Percentiles rank a stretch among this genome's conserved stretches.
These are phyloP conservation scores for Muntiacus muntjak DNA, from an alignment of 2,113 vertebrate genomes.

Conservation along the genomic window DNA sequence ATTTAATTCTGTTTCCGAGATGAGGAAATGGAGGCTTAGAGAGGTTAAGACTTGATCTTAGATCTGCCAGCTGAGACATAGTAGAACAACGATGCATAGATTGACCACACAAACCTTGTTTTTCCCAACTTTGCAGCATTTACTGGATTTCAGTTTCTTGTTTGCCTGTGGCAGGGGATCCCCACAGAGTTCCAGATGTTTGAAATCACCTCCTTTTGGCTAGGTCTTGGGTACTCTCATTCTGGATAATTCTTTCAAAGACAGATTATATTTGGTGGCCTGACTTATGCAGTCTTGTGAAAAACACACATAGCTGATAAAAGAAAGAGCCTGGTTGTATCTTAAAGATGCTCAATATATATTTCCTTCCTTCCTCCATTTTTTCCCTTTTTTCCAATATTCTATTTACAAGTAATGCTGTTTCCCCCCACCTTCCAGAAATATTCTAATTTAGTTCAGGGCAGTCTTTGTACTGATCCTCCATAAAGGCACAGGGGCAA, in stretches of 20 bases:
- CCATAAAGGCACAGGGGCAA: background rate
- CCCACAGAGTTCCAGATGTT: background rate
- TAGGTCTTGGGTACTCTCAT: background rate
- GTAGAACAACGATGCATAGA: background rate
- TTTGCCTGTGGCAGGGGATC: background rate
- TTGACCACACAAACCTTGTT: background rate
- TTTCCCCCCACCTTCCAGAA: background rate
- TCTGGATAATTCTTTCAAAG: background rate
- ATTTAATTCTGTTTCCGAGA: background rate
- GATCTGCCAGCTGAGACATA: background rate
- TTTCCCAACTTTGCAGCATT: background rate
- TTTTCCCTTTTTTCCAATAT: background rate
- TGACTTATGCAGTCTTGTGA: background rate
- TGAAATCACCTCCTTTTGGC: background rate
- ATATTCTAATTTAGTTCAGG: background rate
- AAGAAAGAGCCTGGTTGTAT: background rate
- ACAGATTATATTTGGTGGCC: background rate
- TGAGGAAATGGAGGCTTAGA: background rate
- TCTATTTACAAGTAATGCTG: background rate
- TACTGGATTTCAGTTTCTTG: background rate
- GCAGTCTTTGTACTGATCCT: background rate
- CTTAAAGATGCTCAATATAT: background rate
- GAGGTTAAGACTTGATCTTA: background rate
- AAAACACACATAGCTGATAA: background rate
- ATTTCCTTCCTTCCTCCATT: background rate